Conservation (phyloP, 2,797 vertebrate species). For the Megalops cyprinoides region DNA sequence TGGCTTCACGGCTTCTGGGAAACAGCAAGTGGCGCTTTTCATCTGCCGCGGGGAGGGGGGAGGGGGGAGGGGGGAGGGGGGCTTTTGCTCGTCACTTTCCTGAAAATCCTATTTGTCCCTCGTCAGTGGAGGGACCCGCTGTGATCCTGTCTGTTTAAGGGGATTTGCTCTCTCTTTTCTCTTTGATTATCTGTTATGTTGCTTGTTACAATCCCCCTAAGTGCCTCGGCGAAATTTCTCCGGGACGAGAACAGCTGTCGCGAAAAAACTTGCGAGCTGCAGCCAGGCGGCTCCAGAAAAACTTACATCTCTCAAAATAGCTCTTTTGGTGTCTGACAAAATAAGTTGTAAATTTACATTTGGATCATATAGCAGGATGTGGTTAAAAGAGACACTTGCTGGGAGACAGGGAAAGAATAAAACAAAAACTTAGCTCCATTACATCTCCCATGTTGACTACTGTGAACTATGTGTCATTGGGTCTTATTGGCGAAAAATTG, state of each 20-base stretch:
- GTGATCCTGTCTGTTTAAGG: constrained; percentile 42
- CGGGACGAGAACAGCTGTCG: constrained; percentile 42
- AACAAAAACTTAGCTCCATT: background rate
- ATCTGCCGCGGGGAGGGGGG: background rate
- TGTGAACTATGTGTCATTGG: background rate
- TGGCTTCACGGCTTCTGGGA: too few relatives aligned
- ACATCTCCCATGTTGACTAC: background rate
- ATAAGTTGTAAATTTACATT: background rate
- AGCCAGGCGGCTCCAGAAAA: background rate
- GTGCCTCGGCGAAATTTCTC: constrained; percentile 39
- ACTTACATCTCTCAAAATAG: background rate
- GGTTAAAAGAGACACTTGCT: background rate
- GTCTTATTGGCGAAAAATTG: background rate
- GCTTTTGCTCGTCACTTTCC: constrained; percentile 16
- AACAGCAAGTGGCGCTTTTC: too few relatives aligned
- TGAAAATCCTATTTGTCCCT: constrained; percentile 19
- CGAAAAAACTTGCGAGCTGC: constrained; percentile 27
- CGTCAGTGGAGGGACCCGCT: constrained; percentile 15
- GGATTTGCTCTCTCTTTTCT: constrained; percentile 43
- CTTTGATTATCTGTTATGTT: constrained; percentile 50
- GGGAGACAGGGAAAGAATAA: background rate
- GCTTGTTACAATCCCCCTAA: constrained; percentile 40
- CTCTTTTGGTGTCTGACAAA: background rate
- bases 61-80: background rate
- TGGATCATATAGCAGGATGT: background rate